Evolutionary conservation across 64 coral and sea anemone genomes (phyloP), one percentile per base, ranked within the genome.

Genomic region (Montipora cactus): DNA sequence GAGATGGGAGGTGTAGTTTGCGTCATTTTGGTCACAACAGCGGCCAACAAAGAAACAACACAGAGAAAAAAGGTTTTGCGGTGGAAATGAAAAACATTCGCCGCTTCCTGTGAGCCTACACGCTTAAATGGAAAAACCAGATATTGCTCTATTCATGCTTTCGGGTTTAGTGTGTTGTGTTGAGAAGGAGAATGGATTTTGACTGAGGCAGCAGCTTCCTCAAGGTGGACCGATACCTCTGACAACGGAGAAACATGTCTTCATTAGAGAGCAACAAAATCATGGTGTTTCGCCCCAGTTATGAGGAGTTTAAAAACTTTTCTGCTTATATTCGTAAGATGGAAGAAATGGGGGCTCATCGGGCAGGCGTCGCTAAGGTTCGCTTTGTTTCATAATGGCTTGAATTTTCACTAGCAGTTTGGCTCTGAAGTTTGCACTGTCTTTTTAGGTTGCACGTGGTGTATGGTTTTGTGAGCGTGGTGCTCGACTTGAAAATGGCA

Each of bases 251-350:
- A 28, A 69, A 73, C 10, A 95, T 95, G 93, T 80, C 93, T 90
- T 83, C 88, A n/a, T 3, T 3, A 49, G 92, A 94, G 25, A 71
- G 92, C 25, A 94, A 80, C 79, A 90, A 94, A 64, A 96, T 99
- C 16, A 99, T 96, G 95, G 92, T 99, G 88, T 99, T 99, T 91
- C 95, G 95, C 88, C 98, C 98, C 18, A 99, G 92, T 28, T 80
- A 87, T 14, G 84, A 90, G 12, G 98, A 99, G 85, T 99, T 99
- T 87, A 64, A 92, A 23, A 81, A 99, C 84, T 99, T 99, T 80
- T 81, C 95, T 11, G 92, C 77, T 14, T 99, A 84, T 94, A 93
- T 99, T 81, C 92, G 98, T 11, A 96, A 99, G 87, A 96, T 99
- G 95, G 98, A 99, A 87, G 92, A 84, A 49, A 90, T 95, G 44